Conservation (phyloP, 2,113 vertebrate species). For the Odontesthes bonariensis region DNA sequence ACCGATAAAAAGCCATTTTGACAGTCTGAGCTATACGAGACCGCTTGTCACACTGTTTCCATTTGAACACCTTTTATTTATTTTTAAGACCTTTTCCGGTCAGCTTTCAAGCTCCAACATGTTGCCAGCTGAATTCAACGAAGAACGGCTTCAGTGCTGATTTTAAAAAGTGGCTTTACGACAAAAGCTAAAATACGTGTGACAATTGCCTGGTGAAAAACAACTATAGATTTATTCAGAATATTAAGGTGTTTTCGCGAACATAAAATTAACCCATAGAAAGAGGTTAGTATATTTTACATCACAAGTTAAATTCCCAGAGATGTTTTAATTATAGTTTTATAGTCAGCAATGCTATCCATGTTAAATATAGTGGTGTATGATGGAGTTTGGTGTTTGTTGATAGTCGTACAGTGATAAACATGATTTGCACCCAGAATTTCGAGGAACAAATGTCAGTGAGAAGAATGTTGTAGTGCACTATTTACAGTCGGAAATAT, state of each 20-base stretch:
- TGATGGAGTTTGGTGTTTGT: conserved; percentile 26
- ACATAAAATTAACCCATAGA: conserved; percentile 50
- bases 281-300: conserved; percentile 52
- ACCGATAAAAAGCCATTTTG: conserved; percentile 48
- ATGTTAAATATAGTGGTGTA: conserved; percentile 33
- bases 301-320: conserved; percentile 67
- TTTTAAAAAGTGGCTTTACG: neutral
- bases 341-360: conserved; percentile 28
- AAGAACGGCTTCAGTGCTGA: neutral
- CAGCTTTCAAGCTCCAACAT: neutral
- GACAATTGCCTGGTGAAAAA: conserved; percentile 24
- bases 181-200: conserved; percentile 17
- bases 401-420: conserved; percentile 32
- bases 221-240: conserved; percentile 17
- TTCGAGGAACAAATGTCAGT: conserved; percentile 23
- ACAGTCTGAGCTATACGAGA: conserved; percentile 38
- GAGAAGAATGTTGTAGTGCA: conserved; percentile 31
- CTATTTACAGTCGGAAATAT: conserved; percentile 64
- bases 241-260: conserved; percentile 48
- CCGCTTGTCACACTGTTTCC: conserved; percentile 11
- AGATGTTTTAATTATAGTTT: conserved; percentile 55
- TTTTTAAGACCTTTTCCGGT: neutral
- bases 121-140: neutral
- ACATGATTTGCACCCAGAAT: conserved; percentile 31
- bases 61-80: neutral